phyloP scores from a whole-genome alignment of 2,888 invertebrate genomes.

The Sipha maydis region DNA sequence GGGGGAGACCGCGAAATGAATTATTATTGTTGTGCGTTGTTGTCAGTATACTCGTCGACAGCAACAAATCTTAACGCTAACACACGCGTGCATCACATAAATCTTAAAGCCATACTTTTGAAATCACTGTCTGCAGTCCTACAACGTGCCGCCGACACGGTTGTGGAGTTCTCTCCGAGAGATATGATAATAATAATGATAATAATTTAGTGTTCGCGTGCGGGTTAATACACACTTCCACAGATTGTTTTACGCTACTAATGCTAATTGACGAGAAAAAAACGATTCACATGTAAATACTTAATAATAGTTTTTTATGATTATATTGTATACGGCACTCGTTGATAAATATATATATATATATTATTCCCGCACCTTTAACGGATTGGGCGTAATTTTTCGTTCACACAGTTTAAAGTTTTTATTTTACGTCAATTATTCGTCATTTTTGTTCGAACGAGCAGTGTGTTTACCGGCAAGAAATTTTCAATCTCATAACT shows the following conservation, averaged over 20 bases:
- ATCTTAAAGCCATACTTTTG: slow-evolving; percentile 28
- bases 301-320: not conserved
- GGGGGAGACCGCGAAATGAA: slow-evolving; percentile 13
- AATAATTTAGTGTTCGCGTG: not conserved
- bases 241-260: not conserved
- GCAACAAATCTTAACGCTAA: slow-evolving; percentile 41
- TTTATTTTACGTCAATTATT: too few species aligned
- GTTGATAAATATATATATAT: too few species aligned
- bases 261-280: not conserved
- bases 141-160: not conserved
- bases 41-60: slow-evolving; percentile 14
- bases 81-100: slow-evolving; percentile 11
- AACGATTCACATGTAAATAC: not conserved
- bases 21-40: slow-evolving; percentile 6
- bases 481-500: too few species aligned
- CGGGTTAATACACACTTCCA: not conserved
- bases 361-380: too few species aligned
- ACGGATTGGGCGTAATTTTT: too few species aligned
- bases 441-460: too few species aligned
- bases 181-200: not conserved
- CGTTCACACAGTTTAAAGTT: too few species aligned
- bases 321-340: not conserved
- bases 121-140: not conserved
- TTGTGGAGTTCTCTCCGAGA: too few species aligned
- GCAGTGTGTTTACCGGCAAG: too few species aligned